Base-by-base conservation (phyloP, 2,113 vertebrate species). In the Poicephalus gulielmi region DNA sequence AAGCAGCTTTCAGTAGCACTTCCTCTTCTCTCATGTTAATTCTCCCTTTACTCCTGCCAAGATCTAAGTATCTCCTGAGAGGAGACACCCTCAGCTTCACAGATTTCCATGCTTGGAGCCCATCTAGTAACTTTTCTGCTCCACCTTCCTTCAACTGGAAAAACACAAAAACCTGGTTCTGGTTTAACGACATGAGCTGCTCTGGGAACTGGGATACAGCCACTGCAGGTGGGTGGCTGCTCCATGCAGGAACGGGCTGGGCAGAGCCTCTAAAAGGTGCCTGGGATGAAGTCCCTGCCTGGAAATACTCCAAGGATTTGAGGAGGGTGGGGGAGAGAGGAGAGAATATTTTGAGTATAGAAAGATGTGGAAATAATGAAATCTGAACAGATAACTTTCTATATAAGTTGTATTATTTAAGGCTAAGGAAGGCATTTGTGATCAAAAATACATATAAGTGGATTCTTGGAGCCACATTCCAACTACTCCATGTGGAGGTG, bases 101-200 rank as follows among this genome's bases (percentile, higher is more conserved):
- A 86, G 73, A 83, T 85, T 94, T 96, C 74, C 92, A 62, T 85
- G 57, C 81, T 66, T 86, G 50, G 66, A 91, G 80, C 82, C 63
- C 70, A 33, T 86, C 83, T 52, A 93, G 77, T 85, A 78, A 83
- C 81, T 81, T 92, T 59, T 95, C 91, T 91, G 55, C 83, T 94
- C 92, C 84, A 86, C 94, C 87, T 96, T 92, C 73, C 68, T 88
- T 91, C 83, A 96, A 80, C 94, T 88, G 91, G 96, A 95, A 92
- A 92, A 96, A 94, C 93, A 59, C 77, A 73, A 55, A 94, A 80
- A 53, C 78, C 86, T 93, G 86, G 97, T 96, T 94, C 57, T 87
- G 31, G 46, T 84, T 63, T 47, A 95, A 77, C 68, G 62, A 87
- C 85, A 95, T 57, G 67, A 79, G 71, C 69, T 77, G 9, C 83